Evolutionary conservation across 2,797 vertebrate species (phyloP), one percentile per base, ranked within the genome.

Genomic region (Caiman crocodilus): DNA sequence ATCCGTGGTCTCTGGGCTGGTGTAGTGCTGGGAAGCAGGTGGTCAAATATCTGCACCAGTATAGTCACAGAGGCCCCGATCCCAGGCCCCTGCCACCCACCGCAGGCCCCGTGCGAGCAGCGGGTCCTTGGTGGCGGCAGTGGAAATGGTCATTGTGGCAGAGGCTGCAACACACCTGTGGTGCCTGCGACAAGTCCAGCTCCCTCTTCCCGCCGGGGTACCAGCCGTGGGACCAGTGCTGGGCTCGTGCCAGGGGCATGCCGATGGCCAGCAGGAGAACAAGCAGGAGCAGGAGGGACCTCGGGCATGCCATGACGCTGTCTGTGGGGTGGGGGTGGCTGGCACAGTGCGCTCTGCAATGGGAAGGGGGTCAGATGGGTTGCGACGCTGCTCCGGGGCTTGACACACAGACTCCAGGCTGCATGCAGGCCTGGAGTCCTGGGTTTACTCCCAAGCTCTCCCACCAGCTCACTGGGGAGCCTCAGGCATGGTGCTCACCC

Each of bases 211-310:
- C 98, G 95, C 98, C 98, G 0, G 98, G 98, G 90, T 98, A 99
- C 98, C 98, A 99, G 73, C 99, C 98, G 20, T 99, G 98, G 90
- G 99, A 99, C 98, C 98, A 99, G 96, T 99, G 99, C 97, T 99
- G 99, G 60, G 92, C 97, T 1, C 74, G 88, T 69, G 98, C 97
- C 67, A 98, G 90, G 88, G 98, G 98, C 64, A 96, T 92, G 32
- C 97, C 93, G 25, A 98, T 87, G 84, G 97, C 97, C 23, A 98
- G 88, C 90, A 98, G 84, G 90, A 98, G 90, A 59, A 97, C 97
- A 23, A 98, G 89, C 92, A 98, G 94, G 91, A 99, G 81, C 92
- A 98, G 79, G 88, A 98, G 83, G 82, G 98, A 97, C 93, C 96
- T 98, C 42, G 95, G 94, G 90, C 91, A 94, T 97, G 98, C 97